Percentiles rank a stretch among this genome's conserved stretches.
These are phyloP conservation scores for Hylomyscus alleni DNA, from an alignment of 2,797 vertebrate species.

Conservation along the genomic window DNA sequence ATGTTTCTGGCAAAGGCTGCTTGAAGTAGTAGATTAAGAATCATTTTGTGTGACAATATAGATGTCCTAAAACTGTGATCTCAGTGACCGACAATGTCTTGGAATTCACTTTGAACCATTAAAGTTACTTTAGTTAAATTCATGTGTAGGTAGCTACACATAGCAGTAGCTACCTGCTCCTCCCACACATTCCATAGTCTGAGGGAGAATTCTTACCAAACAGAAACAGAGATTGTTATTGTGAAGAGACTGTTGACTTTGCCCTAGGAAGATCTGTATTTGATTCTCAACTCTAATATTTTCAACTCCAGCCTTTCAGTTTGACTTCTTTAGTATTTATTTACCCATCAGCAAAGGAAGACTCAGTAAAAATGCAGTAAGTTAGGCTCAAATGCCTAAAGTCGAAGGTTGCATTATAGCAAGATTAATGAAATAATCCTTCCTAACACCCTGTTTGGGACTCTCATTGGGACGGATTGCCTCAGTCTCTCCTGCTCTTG, in stretches of 20 bases:
- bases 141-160: background rate
- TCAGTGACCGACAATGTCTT: background rate
- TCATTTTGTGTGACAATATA: background rate
- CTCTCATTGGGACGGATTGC: background rate
- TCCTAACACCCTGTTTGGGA: rapidly evolving
- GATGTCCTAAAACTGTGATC: background rate
- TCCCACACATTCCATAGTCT: no score
- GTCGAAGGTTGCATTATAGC: background rate
- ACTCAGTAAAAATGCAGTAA: background rate
- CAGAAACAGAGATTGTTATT: background rate
- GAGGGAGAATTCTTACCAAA: background rate
- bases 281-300: background rate
- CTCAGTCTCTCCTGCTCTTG: background rate
- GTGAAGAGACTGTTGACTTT: background rate
- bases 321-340: background rate
- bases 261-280: background rate
- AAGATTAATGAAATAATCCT: background rate
- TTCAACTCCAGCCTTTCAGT: background rate
- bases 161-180: background rate
- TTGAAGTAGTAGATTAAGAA: background rate
- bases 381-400: background rate
- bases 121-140: background rate
- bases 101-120: background rate
- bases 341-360: background rate
- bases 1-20: background rate